Percentiles rank a stretch among this genome's conserved stretches.
phyloP scores from a whole-genome alignment of 2,113 vertebrate genomes.

The Hyaena hyaena region DNA sequence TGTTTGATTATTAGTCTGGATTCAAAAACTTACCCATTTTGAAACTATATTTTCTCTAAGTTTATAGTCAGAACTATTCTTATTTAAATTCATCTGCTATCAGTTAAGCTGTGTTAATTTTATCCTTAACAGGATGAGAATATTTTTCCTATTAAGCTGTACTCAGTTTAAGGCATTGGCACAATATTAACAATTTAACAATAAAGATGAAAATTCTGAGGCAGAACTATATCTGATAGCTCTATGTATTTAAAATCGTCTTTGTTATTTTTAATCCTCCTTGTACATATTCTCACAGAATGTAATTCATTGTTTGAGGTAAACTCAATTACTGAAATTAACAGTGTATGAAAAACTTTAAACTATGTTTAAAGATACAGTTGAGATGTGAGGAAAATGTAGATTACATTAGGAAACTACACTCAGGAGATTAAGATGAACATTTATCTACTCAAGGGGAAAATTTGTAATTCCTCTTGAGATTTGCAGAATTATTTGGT shows the following conservation, averaged over 20 bases:
- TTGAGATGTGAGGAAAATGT: not conserved
- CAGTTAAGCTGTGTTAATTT: slow-evolving; percentile 1
- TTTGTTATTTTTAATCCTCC: slow-evolving; percentile 36
- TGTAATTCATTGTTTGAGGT: not conserved
- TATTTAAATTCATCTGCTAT: not conserved
- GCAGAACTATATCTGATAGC: slow-evolving; percentile 22
- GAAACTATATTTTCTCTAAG: not conserved
- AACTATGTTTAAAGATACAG: slow-evolving; percentile 19
- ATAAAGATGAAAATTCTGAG: slow-evolving; percentile 13
- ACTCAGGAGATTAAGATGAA: not conserved
- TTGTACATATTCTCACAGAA: slow-evolving; percentile 44
- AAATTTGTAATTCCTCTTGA: not conserved
- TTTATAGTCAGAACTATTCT: not conserved
- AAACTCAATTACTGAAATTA: slow-evolving; percentile 56
- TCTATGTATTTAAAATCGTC: slow-evolving; percentile 17
- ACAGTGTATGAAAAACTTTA: slow-evolving; percentile 23
- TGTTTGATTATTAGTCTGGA: not conserved
- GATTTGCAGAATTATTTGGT: slow-evolving; percentile 11
- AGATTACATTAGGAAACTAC: not conserved
- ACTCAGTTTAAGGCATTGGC: slow-evolving; percentile 3
- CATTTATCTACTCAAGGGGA: not conserved
- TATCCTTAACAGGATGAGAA: not conserved
- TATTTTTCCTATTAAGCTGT: slow-evolving; percentile 42
- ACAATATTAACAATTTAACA: slow-evolving; percentile 21
- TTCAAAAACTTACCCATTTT: not conserved